Conservation (phyloP, 1,140 invertebrate species). For the Luehdorfia chinensis region DNA sequence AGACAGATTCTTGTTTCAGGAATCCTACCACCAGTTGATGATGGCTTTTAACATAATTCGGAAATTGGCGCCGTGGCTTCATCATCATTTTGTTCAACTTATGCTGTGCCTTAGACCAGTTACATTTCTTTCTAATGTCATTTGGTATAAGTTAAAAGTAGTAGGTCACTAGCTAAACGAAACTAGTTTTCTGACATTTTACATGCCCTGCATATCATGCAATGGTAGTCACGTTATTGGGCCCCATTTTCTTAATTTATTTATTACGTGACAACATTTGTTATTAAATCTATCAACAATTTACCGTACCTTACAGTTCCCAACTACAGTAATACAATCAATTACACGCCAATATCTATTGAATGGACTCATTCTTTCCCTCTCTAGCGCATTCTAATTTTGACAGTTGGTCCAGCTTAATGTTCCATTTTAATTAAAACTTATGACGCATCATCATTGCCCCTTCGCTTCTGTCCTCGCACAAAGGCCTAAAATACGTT, state of each 20-base stretch:
- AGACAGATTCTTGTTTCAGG: no score
- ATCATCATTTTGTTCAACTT: no score
- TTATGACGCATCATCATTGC: constrained; percentile 57
- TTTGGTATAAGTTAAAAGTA: no score
- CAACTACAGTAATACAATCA: constrained; percentile 39
- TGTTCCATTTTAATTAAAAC: constrained; percentile 69
- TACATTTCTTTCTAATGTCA: no score
- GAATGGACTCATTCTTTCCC: constrained; percentile 23
- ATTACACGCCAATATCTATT: constrained; percentile 40
- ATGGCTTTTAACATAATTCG: no score
- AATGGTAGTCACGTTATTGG: no score
- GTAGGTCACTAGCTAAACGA: no score
- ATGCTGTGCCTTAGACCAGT: no score
- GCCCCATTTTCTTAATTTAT: constrained; percentile 21
- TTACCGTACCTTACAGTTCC: constrained; percentile 12
- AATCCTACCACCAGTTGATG: no score
- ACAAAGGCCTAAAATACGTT: constrained; percentile 39
- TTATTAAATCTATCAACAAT: constrained; percentile 30
- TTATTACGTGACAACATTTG: constrained; percentile 44
- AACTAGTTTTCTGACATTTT: no score
- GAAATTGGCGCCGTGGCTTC: no score
- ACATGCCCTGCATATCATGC: no score
- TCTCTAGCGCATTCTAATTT: constrained; percentile 32
- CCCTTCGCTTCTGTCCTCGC: constrained; percentile 28
- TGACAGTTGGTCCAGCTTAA: constrained; percentile 40